Percentiles rank a stretch among this genome's conserved stretches.
Conservation (phyloP, 2,888 invertebrate genomes). For the Luperina nickerlii region DNA sequence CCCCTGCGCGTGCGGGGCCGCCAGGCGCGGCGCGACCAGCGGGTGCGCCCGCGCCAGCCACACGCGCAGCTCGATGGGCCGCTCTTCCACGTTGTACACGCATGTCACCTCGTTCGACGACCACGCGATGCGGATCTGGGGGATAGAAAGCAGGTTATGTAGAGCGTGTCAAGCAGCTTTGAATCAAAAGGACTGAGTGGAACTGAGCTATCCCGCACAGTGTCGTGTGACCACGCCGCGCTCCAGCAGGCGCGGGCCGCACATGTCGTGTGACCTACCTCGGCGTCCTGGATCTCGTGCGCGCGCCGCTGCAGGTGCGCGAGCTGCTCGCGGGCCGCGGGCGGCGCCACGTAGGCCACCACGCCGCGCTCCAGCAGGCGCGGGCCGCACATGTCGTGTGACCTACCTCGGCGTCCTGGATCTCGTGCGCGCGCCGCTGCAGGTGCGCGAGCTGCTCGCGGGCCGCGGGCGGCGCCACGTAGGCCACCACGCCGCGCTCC, state of each 20-base stretch:
- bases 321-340: conserved; percentile 60
- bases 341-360: conserved; percentile 86
- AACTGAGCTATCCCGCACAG: too few species aligned
- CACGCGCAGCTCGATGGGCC: conserved; percentile 94
- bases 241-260: too few species aligned
- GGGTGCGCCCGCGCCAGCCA: conserved; percentile 96
- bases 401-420: conserved; percentile 52
- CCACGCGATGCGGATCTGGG: conserved; percentile 93
- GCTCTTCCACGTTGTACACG: conserved; percentile 95
- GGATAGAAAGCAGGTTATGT: neutral
- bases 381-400: conserved; percentile 73
- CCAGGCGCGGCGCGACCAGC: conserved; percentile 85
- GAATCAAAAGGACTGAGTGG: neutral
- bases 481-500: conserved; percentile 89
- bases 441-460: conserved; percentile 60
- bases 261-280: too few species aligned
- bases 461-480: conserved; percentile 70
- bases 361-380: conserved; percentile 82
- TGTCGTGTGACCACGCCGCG: too few species aligned
- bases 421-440: conserved; percentile 55
- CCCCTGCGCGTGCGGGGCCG: conserved; percentile 54
- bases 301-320: conserved; percentile 54
- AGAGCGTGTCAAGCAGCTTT: neutral
- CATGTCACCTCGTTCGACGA: conserved; percentile 95
- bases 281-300: conserved; percentile 59